These are phyloP conservation scores for Phylloscopus trochiloides DNA, from an alignment of 2,113 vertebrate species.

Conservation along the genomic window DNA sequence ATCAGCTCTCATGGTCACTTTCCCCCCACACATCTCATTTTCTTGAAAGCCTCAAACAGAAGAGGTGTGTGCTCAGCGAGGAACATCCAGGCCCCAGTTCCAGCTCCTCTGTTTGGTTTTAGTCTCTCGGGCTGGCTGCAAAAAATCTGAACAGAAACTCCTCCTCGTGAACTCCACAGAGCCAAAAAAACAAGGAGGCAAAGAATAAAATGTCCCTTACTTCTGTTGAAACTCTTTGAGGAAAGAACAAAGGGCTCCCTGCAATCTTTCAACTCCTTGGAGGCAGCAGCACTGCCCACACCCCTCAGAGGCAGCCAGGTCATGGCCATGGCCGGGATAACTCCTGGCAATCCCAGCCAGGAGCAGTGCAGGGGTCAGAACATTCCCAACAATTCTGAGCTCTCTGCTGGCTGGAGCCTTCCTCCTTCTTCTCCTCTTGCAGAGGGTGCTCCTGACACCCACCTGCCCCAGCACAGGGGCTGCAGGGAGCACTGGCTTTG, in stretches of 20 bases:
- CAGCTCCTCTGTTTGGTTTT: not conserved
- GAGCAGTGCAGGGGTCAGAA: not conserved
- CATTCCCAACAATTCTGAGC: fast-evolving
- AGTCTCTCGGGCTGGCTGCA: not conserved
- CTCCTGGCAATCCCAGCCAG: fast-evolving
- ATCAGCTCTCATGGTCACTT: not conserved
- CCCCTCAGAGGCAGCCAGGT: not conserved
- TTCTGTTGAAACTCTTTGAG: not conserved
- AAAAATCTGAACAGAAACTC: not conserved
- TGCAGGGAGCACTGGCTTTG: not conserved
- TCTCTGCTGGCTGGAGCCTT: not conserved
- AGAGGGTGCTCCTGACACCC: no score
- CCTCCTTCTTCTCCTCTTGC: not conserved
- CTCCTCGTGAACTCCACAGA: not conserved
- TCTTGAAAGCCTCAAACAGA: not conserved
- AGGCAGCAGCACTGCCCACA: not conserved
- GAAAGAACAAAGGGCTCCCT: not conserved
- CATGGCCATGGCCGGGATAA: not conserved
- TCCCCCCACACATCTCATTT: not conserved
- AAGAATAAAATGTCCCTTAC: not conserved
- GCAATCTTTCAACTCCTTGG: not conserved
- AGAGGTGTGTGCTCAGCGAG: not conserved
- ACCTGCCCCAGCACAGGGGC: not conserved
- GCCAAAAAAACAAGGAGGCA: not conserved
- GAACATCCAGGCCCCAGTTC: not conserved